Conservation (phyloP, 2,113 vertebrate genomes). For the Motacilla alba region DNA sequence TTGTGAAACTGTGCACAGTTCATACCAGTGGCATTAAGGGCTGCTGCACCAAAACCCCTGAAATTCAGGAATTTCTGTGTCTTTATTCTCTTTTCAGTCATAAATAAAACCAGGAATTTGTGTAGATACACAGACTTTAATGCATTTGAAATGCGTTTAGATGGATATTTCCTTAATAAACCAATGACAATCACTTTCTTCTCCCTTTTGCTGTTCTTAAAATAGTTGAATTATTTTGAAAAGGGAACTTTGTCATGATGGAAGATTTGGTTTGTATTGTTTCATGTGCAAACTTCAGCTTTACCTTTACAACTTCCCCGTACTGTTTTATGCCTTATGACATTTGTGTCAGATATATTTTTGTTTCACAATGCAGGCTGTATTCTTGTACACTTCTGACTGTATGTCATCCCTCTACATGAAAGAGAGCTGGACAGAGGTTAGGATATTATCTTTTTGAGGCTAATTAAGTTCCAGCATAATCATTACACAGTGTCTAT, state of each 20-base stretch:
- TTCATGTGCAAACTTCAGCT: conserved; percentile 20
- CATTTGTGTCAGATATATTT: conserved; percentile 32
- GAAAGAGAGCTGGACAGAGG: conserved; percentile 9
- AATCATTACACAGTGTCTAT: neutral
- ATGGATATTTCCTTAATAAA: neutral
- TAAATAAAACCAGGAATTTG: neutral
- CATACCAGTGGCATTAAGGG: neutral
- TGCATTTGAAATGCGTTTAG: neutral
- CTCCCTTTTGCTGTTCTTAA: neutral
- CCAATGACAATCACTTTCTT: neutral
- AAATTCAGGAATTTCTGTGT: neutral
- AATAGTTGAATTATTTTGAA: neutral
- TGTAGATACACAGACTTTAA: neutral
- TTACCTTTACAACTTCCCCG: conserved; percentile 29
- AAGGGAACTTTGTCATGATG: neutral
- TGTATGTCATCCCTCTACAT: neutral
- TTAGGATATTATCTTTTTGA: conserved; percentile 11
- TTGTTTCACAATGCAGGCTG: neutral
- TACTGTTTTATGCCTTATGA: conserved; percentile 26
- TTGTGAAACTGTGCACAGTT: neutral
- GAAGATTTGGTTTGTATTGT: neutral
- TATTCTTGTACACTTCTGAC: neutral
- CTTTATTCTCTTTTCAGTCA: neutral
- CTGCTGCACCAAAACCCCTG: neutral
- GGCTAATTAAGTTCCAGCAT: conserved; percentile 34